Evolutionary conservation across 2,113 vertebrate genomes (phyloP), one percentile per base, ranked within the genome.

Genomic region (Neogale vison): DNA sequence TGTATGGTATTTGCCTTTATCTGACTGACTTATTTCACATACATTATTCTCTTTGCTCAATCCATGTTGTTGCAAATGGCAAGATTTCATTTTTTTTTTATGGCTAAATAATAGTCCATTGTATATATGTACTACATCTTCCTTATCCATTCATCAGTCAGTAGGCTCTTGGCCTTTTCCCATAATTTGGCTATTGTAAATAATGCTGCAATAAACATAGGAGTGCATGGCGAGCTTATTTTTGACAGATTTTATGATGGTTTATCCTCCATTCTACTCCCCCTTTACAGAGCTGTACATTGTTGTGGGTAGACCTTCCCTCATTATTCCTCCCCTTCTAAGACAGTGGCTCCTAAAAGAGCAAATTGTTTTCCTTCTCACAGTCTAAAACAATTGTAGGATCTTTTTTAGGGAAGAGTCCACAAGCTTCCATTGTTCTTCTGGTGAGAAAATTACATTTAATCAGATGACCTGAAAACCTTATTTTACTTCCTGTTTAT

Each of bases 401-500:
- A 36, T 69, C 50, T 52, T 90, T 89, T 91, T 80, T 90, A 74
- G 86, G 80, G 90, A 17, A 80, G 83, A 83, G 52, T 80, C 24
- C 50, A 24, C 20, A 67, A 65, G n/a, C 29, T 90, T 97, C 76
- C 45, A 47, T 84, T 96, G 63, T 97, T 96, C 55, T 93, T 96
- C 42, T 92, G 83, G 89, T 80, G 90, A 92, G 69, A 96, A 96
- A 86, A 67, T 96, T 95, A 45, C 50, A 81, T 93, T 86, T 92
- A 87, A 84, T 96, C 86, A 88, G 76, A 81, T 96, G 84, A 95
- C 94, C 94, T 77, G 71, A 34, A 97, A 97, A 96, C 76, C 95
- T 87, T 97, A 4, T 97, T 97, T 97, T 94, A 71, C 59, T 88
- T 93, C 39, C 77, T 96, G 50, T 96, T 95, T 95, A 88, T 84